These are phyloP conservation scores for Pachliopta kotzebuea DNA, from an alignment of 2,888 invertebrate species.

Conservation along the genomic window DNA sequence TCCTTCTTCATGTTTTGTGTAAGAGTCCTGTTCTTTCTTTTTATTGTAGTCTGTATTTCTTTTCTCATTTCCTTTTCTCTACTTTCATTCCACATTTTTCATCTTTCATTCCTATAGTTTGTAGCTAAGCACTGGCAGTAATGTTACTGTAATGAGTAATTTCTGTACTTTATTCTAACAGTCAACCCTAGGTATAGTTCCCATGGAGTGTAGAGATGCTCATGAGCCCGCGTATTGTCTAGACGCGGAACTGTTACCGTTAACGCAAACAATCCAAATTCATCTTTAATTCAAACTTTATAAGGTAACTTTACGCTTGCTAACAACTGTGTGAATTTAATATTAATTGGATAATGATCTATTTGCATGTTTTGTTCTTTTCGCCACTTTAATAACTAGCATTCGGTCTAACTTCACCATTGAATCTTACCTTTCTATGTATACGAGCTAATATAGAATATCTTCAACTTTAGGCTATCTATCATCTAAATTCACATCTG, in stretches of 20 bases:
- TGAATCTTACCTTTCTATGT: constrained; percentile 34
- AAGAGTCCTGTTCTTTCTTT: too few relatives aligned
- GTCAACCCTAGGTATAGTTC: constrained; percentile 55
- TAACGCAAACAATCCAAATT: constrained; percentile 15
- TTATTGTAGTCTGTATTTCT: too few relatives aligned
- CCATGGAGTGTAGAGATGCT: constrained; percentile 57
- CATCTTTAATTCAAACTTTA: constrained; percentile 6
- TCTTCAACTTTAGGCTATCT: constrained; percentile 28
- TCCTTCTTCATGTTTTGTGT: too few relatives aligned
- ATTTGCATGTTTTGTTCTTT: constrained; percentile 28
- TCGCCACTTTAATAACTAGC: constrained; percentile 8
- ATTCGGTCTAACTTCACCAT: constrained; percentile 32
- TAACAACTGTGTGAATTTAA: constrained; percentile 15
- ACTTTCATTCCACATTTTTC: too few relatives aligned
- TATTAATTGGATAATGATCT: constrained; percentile 28
- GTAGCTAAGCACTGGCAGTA: too few relatives aligned
- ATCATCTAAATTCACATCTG: constrained; percentile 18
- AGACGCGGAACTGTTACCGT: constrained; percentile 52
- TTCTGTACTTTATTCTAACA: constrained; percentile 9
- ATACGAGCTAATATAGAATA: constrained; percentile 15
- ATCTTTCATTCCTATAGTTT: too few relatives aligned
- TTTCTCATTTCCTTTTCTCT: too few relatives aligned
- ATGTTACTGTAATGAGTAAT: neutral
- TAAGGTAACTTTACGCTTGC: constrained; percentile 11
- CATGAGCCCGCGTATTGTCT: constrained; percentile 58